These are phyloP conservation scores for Rhea pennata DNA, from an alignment of 2,113 vertebrate species.

Conservation along the genomic window DNA sequence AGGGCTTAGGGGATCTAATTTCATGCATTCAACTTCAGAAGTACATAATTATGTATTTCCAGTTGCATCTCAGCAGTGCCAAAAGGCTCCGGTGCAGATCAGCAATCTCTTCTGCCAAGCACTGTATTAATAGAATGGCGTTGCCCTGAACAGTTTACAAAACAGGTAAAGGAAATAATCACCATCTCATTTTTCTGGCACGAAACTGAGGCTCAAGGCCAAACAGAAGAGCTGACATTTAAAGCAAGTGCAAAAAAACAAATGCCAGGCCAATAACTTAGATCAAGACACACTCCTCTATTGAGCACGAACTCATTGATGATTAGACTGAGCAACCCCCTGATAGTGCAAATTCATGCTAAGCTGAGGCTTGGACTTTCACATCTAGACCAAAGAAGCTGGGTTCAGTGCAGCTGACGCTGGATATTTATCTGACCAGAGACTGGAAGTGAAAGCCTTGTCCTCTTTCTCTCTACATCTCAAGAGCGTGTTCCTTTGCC, in stretches of 20 bases:
- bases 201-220: constrained; percentile 16
- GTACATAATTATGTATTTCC: constrained; percentile 30
- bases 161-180: constrained; percentile 20
- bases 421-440: not conserved
- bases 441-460: not conserved
- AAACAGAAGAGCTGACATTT: constrained; percentile 36
- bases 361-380: not conserved
- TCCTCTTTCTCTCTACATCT: not conserved
- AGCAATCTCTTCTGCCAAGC: not conserved
- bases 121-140: not conserved
- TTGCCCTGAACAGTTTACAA: constrained; percentile 22
- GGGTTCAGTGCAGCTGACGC: not conserved
- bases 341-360: not conserved
- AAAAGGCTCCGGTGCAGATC: not conserved
- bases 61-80: not conserved
- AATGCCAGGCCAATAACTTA: not conserved
- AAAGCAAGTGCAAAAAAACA: not conserved
- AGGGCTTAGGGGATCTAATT: constrained; percentile 28
- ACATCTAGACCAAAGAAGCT: not conserved
- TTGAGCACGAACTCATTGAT: not conserved
- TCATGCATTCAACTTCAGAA: constrained; percentile 26
- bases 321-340: not conserved
- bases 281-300: not conserved
- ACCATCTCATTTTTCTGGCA: constrained; percentile 32
- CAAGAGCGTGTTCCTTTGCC: not conserved